phyloP scores from a whole-genome alignment of 2,797 vertebrate genomes.

The Scyliorhinus canicula region DNA sequence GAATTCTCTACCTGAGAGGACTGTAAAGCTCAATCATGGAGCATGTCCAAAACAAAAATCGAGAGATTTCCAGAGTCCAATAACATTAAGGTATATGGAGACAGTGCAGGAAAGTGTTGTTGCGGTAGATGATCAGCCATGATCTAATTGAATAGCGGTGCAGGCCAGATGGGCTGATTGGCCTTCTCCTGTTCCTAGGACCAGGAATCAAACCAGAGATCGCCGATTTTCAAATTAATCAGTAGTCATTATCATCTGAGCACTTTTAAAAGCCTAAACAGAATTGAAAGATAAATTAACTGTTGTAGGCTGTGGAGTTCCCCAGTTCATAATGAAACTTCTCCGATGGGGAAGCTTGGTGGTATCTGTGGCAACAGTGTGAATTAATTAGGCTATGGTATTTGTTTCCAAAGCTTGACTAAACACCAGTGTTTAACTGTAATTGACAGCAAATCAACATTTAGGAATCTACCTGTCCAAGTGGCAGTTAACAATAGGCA shows the following conservation, averaged over 20 bases:
- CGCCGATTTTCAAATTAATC: neutral
- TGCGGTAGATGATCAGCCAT: too few species aligned
- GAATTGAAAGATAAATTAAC: neutral
- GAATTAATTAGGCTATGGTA: neutral
- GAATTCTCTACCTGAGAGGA: too few species aligned
- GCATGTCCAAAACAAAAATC: too few species aligned
- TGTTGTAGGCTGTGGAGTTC: neutral
- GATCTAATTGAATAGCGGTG: too few species aligned
- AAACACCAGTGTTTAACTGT: neutral
- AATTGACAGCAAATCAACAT: neutral
- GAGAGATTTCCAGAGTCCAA: too few species aligned
- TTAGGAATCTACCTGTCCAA: conserved; percentile 1
- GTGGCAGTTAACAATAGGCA: neutral
- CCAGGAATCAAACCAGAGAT: neutral
- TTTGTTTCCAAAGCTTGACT: neutral
- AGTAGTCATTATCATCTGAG: too few species aligned
- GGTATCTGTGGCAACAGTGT: neutral
- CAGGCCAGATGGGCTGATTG: too few species aligned
- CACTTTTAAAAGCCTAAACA: neutral
- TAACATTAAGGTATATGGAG: too few species aligned
- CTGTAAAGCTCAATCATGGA: too few species aligned
- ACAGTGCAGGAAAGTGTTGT: too few species aligned
- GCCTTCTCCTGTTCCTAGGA: too few species aligned
- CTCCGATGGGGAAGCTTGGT: neutral
- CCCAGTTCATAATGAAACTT: neutral